Evolutionary conservation across 2,797 vertebrate genomes (phyloP).

Genomic region (Sylvilagus floridanus): DNA sequence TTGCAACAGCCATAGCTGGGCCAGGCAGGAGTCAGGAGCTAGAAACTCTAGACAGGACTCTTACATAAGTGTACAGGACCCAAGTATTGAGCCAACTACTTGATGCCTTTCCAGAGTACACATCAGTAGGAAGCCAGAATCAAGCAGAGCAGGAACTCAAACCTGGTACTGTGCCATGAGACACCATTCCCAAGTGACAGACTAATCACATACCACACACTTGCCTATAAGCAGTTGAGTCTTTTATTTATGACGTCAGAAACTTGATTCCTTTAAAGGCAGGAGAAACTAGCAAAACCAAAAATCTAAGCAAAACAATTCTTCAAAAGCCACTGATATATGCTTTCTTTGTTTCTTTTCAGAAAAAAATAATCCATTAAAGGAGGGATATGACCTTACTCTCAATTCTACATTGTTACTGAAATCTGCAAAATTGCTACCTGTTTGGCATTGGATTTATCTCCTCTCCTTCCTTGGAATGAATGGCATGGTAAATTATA

Average conservation of each 20-base stretch:
- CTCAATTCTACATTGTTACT: neutral
- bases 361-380: neutral
- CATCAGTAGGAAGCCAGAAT: too few relatives aligned
- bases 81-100: too few relatives aligned
- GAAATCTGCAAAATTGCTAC: neutral
- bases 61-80: too few relatives aligned
- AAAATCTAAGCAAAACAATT: neutral
- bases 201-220: too few relatives aligned
- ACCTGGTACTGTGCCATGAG: too few relatives aligned
- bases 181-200: too few relatives aligned
- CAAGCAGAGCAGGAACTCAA: too few relatives aligned
- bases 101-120: too few relatives aligned
- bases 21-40: too few relatives aligned
- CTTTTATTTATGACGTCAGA: neutral
- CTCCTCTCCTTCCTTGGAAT: neutral
- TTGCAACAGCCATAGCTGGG: too few relatives aligned
- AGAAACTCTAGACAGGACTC: too few relatives aligned
- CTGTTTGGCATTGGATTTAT: neutral
- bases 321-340: neutral
- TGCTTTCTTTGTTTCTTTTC: slow-evolving; percentile 47
- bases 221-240: neutral
- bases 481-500: neutral
- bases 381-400: neutral
- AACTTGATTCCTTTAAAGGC: neutral
- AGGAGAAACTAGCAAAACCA: neutral